These are phyloP conservation scores for Menura novaehollandiae DNA, from an alignment of 2,113 vertebrate species.

Conservation along the genomic window DNA sequence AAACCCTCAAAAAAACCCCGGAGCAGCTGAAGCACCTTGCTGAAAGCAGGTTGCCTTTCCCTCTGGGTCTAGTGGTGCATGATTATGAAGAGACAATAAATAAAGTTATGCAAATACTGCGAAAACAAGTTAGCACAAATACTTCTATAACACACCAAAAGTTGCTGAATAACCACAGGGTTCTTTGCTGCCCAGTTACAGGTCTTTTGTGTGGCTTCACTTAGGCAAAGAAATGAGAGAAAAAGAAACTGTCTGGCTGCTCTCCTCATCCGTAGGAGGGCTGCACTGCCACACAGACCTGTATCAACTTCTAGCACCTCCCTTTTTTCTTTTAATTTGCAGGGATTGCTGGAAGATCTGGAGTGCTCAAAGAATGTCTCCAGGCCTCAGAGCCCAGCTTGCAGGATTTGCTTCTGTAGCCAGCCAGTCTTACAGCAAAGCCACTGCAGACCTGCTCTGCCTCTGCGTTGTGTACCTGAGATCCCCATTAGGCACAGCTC, in stretches of 20 bases:
- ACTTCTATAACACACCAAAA: neutral
- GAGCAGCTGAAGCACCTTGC: neutral
- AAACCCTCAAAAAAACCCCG: neutral
- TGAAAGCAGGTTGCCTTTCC: neutral
- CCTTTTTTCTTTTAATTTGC: neutral
- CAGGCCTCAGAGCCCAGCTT: neutral
- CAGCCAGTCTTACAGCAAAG: neutral
- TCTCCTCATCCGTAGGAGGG: neutral
- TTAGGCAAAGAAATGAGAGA: neutral
- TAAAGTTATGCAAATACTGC: neutral
- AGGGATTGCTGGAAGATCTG: neutral
- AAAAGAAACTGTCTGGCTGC: neutral
- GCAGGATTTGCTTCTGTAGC: neutral
- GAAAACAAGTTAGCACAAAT: neutral
- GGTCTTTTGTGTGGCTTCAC: neutral
- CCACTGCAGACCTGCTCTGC: neutral
- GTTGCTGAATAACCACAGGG: neutral
- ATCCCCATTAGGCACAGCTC: neutral
- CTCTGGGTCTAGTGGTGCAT: neutral
- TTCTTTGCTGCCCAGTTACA: neutral
- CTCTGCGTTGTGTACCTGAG: neutral
- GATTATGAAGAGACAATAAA: neutral
- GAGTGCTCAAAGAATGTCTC: neutral
- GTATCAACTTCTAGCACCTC: neutral
- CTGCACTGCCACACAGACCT: neutral